Evolutionary conservation across 2,888 invertebrate species (phyloP).

Genomic region (Parnassius apollo): DNA sequence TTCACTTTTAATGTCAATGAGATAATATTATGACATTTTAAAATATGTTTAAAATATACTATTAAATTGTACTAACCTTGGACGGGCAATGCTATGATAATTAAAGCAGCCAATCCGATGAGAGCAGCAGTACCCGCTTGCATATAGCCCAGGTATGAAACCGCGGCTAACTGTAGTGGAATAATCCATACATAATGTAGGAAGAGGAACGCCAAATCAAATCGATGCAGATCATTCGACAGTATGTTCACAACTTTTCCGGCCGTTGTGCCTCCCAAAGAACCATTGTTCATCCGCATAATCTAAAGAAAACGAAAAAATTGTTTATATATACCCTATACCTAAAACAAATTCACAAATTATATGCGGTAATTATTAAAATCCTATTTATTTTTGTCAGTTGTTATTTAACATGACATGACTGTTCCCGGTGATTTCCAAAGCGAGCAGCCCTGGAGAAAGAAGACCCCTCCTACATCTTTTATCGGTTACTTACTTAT

Average conservation of each 20-base stretch:
- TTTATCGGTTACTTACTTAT: too few species aligned
- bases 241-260: conserved; percentile 94
- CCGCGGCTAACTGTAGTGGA: conserved; percentile 83
- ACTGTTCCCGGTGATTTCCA: too few species aligned
- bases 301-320: conserved; percentile 44
- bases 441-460: too few species aligned
- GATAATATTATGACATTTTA: too few species aligned
- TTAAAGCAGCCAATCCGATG: conserved; percentile 84
- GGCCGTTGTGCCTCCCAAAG: conserved; percentile 90
- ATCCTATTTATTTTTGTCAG: too few species aligned
- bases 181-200: conserved; percentile 92
- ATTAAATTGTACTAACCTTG: conserved; percentile 80
- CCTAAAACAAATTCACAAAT: too few species aligned
- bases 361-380: too few species aligned
- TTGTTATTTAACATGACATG: too few species aligned
- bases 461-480: too few species aligned
- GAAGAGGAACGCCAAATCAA: conserved; percentile 88
- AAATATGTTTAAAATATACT: too few species aligned
- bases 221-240: conserved; percentile 93
- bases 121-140: conserved; percentile 85
- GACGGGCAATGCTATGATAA: conserved; percentile 87
- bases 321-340: not conserved
- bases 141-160: conserved; percentile 85
- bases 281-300: conserved; percentile 75
- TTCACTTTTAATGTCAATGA: too few species aligned